Evolutionary conservation across 2,797 vertebrate species (phyloP).

Genomic region (Chelmon rostratus): DNA sequence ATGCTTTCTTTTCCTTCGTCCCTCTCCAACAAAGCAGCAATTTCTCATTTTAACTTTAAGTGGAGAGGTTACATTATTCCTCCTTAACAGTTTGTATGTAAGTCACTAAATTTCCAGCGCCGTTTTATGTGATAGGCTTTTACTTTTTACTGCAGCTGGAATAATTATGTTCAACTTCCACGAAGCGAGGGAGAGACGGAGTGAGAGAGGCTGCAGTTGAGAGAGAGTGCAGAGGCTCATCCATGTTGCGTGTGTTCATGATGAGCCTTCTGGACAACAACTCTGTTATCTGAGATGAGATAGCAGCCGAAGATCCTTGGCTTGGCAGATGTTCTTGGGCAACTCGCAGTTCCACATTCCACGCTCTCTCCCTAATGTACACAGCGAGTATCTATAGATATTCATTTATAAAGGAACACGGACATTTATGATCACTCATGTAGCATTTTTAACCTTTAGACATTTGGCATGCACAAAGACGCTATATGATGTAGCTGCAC

Average conservation of each 20-base stretch:
- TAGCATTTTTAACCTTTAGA: background rate
- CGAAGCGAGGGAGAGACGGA: background rate
- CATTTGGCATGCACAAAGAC: background rate
- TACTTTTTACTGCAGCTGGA: constrained; percentile 51
- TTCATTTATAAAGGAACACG: background rate
- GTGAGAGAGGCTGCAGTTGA: background rate
- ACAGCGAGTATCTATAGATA: background rate
- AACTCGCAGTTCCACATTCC: constrained; percentile 51
- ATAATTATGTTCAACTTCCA: constrained; percentile 53
- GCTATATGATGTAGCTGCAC: background rate
- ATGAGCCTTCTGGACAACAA: constrained; percentile 73
- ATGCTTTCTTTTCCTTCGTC: background rate
- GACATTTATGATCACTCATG: background rate
- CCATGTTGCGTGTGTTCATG: constrained; percentile 70
- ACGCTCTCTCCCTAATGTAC: background rate
- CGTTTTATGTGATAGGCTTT: constrained; percentile 54
- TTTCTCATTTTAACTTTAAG: constrained; percentile 15
- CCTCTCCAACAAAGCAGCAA: constrained; percentile 4
- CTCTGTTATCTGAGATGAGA: constrained; percentile 75
- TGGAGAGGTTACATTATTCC: constrained; percentile 16
- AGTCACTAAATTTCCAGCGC: constrained; percentile 24
- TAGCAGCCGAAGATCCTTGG: constrained; percentile 66
- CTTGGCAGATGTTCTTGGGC: constrained; percentile 61
- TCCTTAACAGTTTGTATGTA: constrained; percentile 26
- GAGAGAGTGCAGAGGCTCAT: constrained; percentile 42